These are phyloP conservation scores for Spodoptera frugiperda DNA, from an alignment of 1,140 invertebrate species.

Conservation along the genomic window DNA sequence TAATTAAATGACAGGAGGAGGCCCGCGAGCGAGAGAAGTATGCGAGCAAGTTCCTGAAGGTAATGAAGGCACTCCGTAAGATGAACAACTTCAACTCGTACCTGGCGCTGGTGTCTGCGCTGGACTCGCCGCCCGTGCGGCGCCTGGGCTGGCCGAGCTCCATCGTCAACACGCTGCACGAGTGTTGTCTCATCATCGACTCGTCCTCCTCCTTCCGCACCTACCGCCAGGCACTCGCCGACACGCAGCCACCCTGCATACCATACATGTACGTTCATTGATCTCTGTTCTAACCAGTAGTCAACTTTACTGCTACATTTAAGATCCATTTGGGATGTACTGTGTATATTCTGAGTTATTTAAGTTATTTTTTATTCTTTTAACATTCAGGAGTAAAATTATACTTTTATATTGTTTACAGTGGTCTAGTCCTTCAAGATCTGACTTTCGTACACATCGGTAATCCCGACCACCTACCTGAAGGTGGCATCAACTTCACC, in stretches of 20 bases:
- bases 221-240: constrained; percentile 96
- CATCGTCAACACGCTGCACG: constrained; percentile 96
- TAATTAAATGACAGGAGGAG: constrained; percentile 86
- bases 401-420: constrained; percentile 84
- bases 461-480: constrained; percentile 95
- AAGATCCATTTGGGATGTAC: too few relatives aligned
- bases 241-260: constrained; percentile 98
- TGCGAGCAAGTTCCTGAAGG: constrained; percentile 98
- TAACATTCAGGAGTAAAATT: not conserved
- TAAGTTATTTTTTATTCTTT: too few relatives aligned
- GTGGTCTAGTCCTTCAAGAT: constrained; percentile 99
- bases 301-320: too few relatives aligned
- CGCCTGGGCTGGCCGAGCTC: constrained; percentile 98
- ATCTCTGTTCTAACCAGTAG: not conserved
- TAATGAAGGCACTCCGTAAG: constrained; percentile 98
- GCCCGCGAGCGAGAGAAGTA: constrained; percentile 98
- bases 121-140: constrained; percentile 98
- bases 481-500: constrained; percentile 97
- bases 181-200: constrained; percentile 98
- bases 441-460: constrained; percentile 99
- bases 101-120: constrained; percentile 97
- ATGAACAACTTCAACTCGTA: constrained; percentile 99
- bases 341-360: too few relatives aligned
- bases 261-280: constrained; percentile 96
- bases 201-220: constrained; percentile 98